A percentile compares a stretch with the other conserved stretches of the same genome.
These are phyloP conservation scores for Mormyrus iriodes DNA, from an alignment of 2,113 vertebrate species.

Conservation along the genomic window DNA sequence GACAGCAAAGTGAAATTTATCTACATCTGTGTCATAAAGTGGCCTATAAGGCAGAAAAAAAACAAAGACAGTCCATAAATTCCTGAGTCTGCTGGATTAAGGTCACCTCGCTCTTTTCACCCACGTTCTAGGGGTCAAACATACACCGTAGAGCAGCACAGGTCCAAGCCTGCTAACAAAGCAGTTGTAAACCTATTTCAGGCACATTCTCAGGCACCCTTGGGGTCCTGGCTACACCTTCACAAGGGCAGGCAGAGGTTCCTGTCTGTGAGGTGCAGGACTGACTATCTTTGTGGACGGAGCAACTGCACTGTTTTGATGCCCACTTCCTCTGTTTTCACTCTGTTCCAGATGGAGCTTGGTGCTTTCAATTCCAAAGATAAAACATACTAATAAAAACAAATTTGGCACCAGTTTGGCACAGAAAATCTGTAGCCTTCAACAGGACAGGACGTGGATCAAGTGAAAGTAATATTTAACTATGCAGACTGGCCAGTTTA, in stretches of 20 bases:
- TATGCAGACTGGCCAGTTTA: not conserved
- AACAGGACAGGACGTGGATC: not conserved
- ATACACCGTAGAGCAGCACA: not conserved
- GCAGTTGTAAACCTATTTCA: not conserved
- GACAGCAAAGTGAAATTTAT: not conserved
- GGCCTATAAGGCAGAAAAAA: not conserved
- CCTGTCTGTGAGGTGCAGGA: not conserved
- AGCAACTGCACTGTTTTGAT: not conserved
- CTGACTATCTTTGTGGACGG: not conserved
- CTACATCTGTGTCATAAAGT: not conserved
- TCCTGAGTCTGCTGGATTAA: not conserved
- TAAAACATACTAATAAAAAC: constrained; percentile 4
- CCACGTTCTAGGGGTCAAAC: not conserved
- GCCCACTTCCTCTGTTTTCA: not conserved
- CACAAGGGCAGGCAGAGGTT: not conserved
- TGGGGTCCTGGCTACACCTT: not conserved
- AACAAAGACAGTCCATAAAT: not conserved
- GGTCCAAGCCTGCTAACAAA: not conserved
- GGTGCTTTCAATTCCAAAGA: not conserved
- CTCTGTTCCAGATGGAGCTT: not conserved
- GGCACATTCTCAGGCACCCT: not conserved
- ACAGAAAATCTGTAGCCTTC: not conserved
- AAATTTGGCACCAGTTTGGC: not conserved
- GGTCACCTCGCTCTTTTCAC: not conserved
- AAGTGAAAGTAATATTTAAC: not conserved